Percentiles rank a stretch among this genome's conserved stretches.
These are phyloP conservation scores for Syngnathus typhle DNA, from an alignment of 2,113 vertebrate genomes.

Conservation along the genomic window DNA sequence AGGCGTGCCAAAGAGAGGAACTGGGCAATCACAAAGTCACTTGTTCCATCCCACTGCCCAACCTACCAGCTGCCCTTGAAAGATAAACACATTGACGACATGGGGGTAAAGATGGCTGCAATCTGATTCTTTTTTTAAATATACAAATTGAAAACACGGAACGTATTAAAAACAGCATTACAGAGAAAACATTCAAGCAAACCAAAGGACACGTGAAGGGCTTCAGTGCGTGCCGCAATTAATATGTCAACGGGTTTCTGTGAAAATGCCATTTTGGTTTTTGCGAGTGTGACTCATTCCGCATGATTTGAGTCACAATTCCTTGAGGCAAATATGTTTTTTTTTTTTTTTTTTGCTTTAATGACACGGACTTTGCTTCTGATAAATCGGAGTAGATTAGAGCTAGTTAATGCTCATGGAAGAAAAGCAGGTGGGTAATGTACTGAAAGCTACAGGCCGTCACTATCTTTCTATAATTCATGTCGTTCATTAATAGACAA, in stretches of 20 bases:
- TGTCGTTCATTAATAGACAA: not conserved
- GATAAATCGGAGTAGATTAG: constrained; percentile 21
- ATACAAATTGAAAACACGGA: constrained; percentile 22
- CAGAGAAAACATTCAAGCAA: not conserved
- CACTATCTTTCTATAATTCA: not conserved
- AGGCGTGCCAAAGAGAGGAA: constrained; percentile 45
- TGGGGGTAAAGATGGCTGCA: constrained; percentile 1
- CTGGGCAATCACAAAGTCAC: constrained; percentile 51
- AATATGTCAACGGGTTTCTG: constrained; percentile 25
- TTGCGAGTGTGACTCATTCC: constrained; percentile 37
- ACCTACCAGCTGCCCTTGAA: constrained; percentile 28
- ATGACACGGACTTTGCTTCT: constrained; percentile 13
- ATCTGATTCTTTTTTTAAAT: no score
- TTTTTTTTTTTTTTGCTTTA: not conserved
- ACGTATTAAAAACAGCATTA: not conserved
- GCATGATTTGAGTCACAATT: constrained; percentile 31
- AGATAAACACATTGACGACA: constrained; percentile 5
- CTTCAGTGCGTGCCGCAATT: constrained; percentile 12
- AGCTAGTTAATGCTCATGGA: constrained; percentile 5
- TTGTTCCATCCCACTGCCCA: constrained; percentile 27
- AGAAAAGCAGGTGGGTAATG: constrained; percentile 10
- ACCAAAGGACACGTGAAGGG: constrained; percentile 8
- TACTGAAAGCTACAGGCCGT: constrained; percentile 9
- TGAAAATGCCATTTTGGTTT: constrained; percentile 26
- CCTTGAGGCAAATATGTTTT: constrained; percentile 23